Percentiles rank a stretch among this genome's conserved stretches.
Conservation (phyloP, 2,113 vertebrate species). For the Scomber colias region DNA sequence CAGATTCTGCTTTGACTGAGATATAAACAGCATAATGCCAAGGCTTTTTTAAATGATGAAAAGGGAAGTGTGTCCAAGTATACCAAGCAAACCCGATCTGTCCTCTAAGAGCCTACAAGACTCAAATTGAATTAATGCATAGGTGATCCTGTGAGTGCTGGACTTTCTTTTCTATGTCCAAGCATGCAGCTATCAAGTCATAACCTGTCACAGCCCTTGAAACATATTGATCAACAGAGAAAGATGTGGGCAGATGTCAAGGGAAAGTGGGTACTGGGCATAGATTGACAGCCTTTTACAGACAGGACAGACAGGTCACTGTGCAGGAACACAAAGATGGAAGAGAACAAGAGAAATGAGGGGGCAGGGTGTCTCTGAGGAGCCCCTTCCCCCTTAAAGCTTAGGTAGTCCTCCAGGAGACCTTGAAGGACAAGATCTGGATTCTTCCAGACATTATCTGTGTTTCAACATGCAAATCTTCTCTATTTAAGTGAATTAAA, state of each 20-base stretch:
- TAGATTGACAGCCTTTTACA: slow-evolving; percentile 43
- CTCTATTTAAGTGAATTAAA: background rate
- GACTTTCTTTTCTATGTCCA: slow-evolving; percentile 1
- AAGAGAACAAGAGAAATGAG: slow-evolving; percentile 5
- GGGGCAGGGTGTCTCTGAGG: slow-evolving; percentile 18
- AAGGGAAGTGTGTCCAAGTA: background rate
- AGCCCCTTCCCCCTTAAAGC: slow-evolving; percentile 37
- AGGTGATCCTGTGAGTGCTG: background rate
- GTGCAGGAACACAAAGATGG: slow-evolving; percentile 23
- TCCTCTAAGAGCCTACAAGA: background rate
- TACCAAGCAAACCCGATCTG: slow-evolving; percentile 17
- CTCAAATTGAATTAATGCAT: slow-evolving; percentile 21
- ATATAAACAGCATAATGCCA: background rate
- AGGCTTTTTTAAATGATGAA: background rate
- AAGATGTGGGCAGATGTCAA: slow-evolving; percentile 34
- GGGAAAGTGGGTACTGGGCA: slow-evolving; percentile 17
- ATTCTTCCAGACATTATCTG: background rate
- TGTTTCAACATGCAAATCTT: slow-evolving; percentile 15
- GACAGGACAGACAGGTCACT: slow-evolving; percentile 40
- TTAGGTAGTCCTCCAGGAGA: slow-evolving; percentile 31
- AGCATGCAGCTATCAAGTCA: background rate
- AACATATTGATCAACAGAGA: slow-evolving; percentile 41
- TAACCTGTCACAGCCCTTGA: slow-evolving; percentile 41
- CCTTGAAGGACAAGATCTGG: slow-evolving; percentile 21
- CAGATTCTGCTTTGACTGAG: background rate